Evolutionary conservation across 2,888 invertebrate genomes (phyloP), one percentile per base, ranked within the genome.

Genomic region (Eupithecia centaureata): DNA sequence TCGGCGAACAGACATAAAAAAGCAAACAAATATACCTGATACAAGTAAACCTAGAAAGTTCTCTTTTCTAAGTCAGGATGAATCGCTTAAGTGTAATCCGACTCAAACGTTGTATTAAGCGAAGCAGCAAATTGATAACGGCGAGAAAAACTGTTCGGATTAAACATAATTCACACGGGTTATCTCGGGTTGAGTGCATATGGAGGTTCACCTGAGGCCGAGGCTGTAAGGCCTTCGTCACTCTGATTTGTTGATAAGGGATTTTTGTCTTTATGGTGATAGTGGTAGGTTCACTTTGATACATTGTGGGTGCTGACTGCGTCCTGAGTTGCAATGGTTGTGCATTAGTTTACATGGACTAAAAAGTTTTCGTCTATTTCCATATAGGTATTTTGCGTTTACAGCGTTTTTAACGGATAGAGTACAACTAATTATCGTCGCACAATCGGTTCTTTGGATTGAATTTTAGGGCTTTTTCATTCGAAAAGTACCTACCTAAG

Each of bases 121-220:
- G 75, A 84, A 83, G 87, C 86, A 84, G 86, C 84, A 84, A 86
- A 86, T 86, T 87, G 89, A 90, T 91, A 90, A 88, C 85, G 81
- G 79, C 81, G 82, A 85, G 86, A 89, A 86, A 88, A 86, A 87
- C 84, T 84, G 86, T 82, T 82, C 82, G 83, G 85, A 85, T 87
- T 87, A 87, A 88, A 87, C 87, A 91, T 92, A 88, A 91, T 85
- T 92, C 90, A 91, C 89, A 85, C 86, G 82, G 84, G 87, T 86
- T 91, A 92, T 91, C 92, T 85, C 79, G 77, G 71, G 81, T 80
- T 84, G 89, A 89, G 89, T 88, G 89, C 88, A 61, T 65, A 68
- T 54, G 54, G 62, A 42, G 68, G 65, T 68, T 62, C 54, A 42
- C 30, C 27, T 47, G 54, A 27, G 27, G 8, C 56, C 22, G 33